These are phyloP conservation scores for Hucho hucho DNA, from an alignment of 2,113 vertebrate genomes.

Conservation along the genomic window DNA sequence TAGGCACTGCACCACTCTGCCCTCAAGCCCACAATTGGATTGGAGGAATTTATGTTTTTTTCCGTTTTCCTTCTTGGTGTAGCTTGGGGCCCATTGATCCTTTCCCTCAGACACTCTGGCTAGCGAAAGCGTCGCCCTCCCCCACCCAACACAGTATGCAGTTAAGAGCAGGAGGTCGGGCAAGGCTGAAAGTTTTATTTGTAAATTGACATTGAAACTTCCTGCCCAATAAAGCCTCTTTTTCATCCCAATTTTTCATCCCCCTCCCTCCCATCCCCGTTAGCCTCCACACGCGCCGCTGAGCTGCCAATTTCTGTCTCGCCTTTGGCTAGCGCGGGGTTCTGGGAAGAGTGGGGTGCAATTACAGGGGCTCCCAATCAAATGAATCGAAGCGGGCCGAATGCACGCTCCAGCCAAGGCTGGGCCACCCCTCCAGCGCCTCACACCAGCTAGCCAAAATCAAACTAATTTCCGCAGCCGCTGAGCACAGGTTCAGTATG, in stretches of 20 bases:
- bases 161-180: conserved; percentile 53
- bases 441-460: conserved; percentile 61
- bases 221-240: conserved; percentile 90
- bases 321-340: conserved; percentile 80
- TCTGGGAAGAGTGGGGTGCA: conserved; percentile 82
- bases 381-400: conserved; percentile 87
- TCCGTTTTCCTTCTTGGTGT: conserved; percentile 59
- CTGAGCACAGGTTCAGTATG: conserved; percentile 80
- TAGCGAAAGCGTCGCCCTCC: conserved; percentile 75
- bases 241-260: conserved; percentile 80
- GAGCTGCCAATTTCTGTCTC: conserved; percentile 84
- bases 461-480: conserved; percentile 82
- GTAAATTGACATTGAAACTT: conserved; percentile 95
- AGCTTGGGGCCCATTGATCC: conserved; percentile 72
- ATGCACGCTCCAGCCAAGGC: conserved; percentile 73
- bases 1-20: conserved; percentile 65
- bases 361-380: conserved; percentile 86
- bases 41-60: conserved; percentile 87
- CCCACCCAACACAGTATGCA: conserved; percentile 54
- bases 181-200: conserved; percentile 95
- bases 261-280: conserved; percentile 6
- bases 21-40: conserved; percentile 88
- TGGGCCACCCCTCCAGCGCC: conserved; percentile 34
- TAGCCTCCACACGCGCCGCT: conserved; percentile 75
- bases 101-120: conserved; percentile 75